These are phyloP conservation scores for Ctenomys sociabilis DNA, from an alignment of 2,113 vertebrate species.

Conservation along the genomic window DNA sequence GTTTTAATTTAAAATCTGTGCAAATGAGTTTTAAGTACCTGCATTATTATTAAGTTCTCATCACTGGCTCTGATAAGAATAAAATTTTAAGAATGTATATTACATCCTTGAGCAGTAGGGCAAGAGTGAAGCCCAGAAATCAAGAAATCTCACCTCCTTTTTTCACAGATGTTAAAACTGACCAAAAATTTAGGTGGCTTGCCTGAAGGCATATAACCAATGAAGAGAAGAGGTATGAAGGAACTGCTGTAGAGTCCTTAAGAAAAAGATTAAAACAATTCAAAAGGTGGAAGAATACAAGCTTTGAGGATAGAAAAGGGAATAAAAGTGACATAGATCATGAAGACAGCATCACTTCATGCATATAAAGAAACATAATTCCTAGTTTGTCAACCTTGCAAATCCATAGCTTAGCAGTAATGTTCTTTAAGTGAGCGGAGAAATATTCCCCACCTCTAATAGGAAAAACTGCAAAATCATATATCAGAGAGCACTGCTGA, in stretches of 20 bases:
- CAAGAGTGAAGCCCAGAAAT: background rate
- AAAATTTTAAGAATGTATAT: background rate
- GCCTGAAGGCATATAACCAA: background rate
- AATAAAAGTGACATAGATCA: conserved; percentile 17
- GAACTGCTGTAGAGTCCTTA: background rate
- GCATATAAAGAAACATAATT: background rate
- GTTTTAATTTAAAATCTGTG: conserved; percentile 53
- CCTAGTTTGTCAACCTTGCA: background rate
- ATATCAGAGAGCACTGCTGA: background rate
- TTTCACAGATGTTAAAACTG: conserved; percentile 15
- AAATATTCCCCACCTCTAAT: background rate
- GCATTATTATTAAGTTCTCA: background rate
- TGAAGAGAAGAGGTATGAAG: background rate
- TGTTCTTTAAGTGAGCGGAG: background rate
- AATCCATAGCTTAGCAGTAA: conserved; percentile 7
- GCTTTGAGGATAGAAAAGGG: conserved; percentile 1
- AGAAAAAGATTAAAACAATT: conserved; percentile 29
- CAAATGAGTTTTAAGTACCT: background rate
- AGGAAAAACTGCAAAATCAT: background rate
- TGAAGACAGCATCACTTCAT: background rate
- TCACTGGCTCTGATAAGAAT: background rate
- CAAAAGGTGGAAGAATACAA: background rate
- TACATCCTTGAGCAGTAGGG: background rate
- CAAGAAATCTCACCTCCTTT: background rate
- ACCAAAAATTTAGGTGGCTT: background rate